A percentile compares a stretch with the other conserved stretches of the same genome.
phyloP scores from a whole-genome alignment of 2,113 vertebrate species.

The Falco punctatus region DNA sequence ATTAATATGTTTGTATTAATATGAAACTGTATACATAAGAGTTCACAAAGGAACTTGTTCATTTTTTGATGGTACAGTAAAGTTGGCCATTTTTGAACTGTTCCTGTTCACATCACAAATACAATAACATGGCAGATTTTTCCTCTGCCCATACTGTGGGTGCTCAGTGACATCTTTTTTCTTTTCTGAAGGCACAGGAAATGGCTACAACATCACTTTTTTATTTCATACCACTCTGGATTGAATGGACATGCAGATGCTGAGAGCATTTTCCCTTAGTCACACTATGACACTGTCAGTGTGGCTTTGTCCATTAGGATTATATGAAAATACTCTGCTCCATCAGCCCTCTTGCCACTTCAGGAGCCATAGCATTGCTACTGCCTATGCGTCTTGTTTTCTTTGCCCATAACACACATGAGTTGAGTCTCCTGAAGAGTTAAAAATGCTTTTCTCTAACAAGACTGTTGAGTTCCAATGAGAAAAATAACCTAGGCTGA shows the following conservation, averaged over 20 bases:
- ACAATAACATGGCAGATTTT: neutral
- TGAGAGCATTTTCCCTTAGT: neutral
- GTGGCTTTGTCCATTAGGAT: neutral
- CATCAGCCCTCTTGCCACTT: neutral
- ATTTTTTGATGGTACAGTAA: neutral
- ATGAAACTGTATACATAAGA: neutral
- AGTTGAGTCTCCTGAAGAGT: neutral
- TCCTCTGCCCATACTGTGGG: neutral
- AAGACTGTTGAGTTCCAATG: neutral
- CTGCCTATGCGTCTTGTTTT: fast-evolving
- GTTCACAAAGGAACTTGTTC: neutral
- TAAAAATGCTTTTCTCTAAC: neutral
- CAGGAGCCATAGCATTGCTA: neutral
- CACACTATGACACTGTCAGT: neutral
- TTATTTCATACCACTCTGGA: neutral
- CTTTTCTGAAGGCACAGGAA: neutral
- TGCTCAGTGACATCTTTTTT: neutral
- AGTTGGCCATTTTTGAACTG: neutral
- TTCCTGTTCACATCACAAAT: neutral
- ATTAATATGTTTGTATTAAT: neutral
- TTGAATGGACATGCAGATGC: neutral
- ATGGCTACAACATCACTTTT: neutral
- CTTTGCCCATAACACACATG: neutral
- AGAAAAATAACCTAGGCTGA: neutral
- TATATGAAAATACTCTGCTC: neutral